These are phyloP conservation scores for Pipa parva DNA, from an alignment of 2,113 vertebrate genomes.

Conservation along the genomic window DNA sequence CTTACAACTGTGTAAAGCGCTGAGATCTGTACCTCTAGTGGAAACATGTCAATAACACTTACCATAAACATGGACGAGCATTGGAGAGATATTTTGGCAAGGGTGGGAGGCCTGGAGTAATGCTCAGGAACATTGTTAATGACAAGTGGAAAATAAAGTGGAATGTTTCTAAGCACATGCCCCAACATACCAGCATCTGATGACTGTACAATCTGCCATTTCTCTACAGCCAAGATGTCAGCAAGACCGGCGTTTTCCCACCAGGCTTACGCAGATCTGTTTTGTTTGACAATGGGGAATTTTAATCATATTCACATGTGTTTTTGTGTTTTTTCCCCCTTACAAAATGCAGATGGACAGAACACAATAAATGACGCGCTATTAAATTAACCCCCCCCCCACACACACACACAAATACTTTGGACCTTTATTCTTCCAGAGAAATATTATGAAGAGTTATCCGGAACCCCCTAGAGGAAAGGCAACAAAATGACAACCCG, in stretches of 20 bases:
- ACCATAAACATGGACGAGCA: too few species aligned
- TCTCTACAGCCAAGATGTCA: slow-evolving; percentile 19
- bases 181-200: slow-evolving; percentile 12
- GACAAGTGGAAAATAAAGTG: not conserved
- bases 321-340: slow-evolving; percentile 9
- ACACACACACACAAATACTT: not conserved
- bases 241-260: slow-evolving; percentile 5
- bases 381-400: too few species aligned
- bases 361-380: not conserved
- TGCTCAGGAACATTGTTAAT: slow-evolving; percentile 1
- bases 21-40: too few species aligned
- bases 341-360: not conserved
- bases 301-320: slow-evolving; percentile 34
- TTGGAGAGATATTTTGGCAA: slow-evolving; percentile 1
- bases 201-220: slow-evolving; percentile 11
- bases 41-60: too few species aligned
- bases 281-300: slow-evolving; percentile 20
- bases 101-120: not conserved
- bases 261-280: slow-evolving; percentile 16
- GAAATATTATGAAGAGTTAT: too few species aligned
- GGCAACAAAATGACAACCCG: too few species aligned
- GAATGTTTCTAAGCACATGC: not conserved
- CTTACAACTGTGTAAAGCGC: too few species aligned
- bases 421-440: not conserved
- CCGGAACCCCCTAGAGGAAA: too few species aligned